Percentiles rank a stretch among this genome's conserved stretches.
Conservation (phyloP, 2,888 invertebrate genomes). For the Argyresthia goedartella region DNA sequence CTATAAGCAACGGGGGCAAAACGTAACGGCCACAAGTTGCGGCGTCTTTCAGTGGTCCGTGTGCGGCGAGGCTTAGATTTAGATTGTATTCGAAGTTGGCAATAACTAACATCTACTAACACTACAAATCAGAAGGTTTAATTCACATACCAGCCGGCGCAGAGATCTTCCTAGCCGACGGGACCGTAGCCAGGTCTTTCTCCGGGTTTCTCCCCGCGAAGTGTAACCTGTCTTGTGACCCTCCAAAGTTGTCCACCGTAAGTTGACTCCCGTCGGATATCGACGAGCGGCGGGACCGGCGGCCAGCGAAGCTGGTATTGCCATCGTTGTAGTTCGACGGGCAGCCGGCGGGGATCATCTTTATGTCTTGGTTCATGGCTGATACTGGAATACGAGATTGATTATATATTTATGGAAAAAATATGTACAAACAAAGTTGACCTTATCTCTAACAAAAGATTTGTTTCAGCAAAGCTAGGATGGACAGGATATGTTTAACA, state of each 20-base stretch:
- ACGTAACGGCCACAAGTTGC: too few species aligned
- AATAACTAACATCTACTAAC: too few species aligned
- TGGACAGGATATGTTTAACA: too few species aligned
- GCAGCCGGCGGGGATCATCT: conserved; percentile 78
- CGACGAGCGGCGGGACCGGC: conserved; percentile 87
- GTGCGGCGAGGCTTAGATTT: too few species aligned
- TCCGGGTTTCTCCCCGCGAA: conserved; percentile 88
- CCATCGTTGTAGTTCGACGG: conserved; percentile 88
- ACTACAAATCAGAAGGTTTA: too few species aligned
- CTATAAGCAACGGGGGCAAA: too few species aligned
- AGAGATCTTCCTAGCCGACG: conserved; percentile 53
- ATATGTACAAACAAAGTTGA: too few species aligned
- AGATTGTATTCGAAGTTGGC: too few species aligned
- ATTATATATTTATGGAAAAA: too few species aligned
- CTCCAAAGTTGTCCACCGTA: conserved; percentile 94
- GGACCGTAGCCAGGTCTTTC: conserved; percentile 74
- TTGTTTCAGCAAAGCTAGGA: too few species aligned
- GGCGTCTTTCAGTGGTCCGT: too few species aligned
- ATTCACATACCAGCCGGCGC: conserved; percentile 58
- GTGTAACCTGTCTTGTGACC: conserved; percentile 90
- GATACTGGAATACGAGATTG: conserved; percentile 11
- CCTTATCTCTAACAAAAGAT: too few species aligned
- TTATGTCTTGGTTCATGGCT: conserved; percentile 8
- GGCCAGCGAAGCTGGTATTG: conserved; percentile 76
- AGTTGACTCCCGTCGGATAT: conserved; percentile 87